These are phyloP conservation scores for Illadopsis cleaveri DNA, from an alignment of 2,113 vertebrate genomes.

Conservation along the genomic window DNA sequence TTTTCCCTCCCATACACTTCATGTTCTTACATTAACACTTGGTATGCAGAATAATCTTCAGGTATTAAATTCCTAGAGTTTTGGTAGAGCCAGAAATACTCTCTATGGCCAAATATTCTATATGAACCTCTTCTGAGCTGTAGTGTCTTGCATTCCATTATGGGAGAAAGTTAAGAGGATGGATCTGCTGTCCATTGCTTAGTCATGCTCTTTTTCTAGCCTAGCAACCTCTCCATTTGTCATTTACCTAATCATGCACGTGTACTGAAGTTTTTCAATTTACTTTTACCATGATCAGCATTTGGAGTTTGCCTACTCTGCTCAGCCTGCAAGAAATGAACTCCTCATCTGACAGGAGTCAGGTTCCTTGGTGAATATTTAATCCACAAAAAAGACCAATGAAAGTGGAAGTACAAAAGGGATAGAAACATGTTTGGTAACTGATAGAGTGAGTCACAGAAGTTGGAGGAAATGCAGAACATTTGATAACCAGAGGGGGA, in stretches of 20 bases:
- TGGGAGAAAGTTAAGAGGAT: not conserved
- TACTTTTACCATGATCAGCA: not conserved
- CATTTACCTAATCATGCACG: not conserved
- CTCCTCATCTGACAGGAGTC: not conserved
- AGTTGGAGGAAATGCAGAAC: not conserved
- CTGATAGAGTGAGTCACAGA: not conserved
- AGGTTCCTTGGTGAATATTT: not conserved
- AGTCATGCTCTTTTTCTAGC: not conserved
- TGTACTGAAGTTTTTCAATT: not conserved
- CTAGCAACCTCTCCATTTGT: not conserved
- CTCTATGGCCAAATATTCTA: not conserved
- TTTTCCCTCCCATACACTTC: not conserved
- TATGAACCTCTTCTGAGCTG: not conserved
- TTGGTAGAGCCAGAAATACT: not conserved
- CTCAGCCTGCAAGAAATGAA: not conserved
- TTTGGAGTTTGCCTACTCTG: not conserved
- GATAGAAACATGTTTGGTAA: not conserved
- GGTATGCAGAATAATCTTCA: not conserved
- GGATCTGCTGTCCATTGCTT: not conserved
- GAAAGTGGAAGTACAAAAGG: not conserved
- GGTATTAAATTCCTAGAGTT: not conserved
- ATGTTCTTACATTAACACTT: not conserved
- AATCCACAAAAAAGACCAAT: not conserved
- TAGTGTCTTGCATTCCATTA: not conserved
- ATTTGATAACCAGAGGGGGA: not conserved